Percentiles rank a stretch among this genome's conserved stretches.
Evolutionary conservation across 2,113 vertebrate genomes (phyloP).

Genomic region (Macaca nemestrina): DNA sequence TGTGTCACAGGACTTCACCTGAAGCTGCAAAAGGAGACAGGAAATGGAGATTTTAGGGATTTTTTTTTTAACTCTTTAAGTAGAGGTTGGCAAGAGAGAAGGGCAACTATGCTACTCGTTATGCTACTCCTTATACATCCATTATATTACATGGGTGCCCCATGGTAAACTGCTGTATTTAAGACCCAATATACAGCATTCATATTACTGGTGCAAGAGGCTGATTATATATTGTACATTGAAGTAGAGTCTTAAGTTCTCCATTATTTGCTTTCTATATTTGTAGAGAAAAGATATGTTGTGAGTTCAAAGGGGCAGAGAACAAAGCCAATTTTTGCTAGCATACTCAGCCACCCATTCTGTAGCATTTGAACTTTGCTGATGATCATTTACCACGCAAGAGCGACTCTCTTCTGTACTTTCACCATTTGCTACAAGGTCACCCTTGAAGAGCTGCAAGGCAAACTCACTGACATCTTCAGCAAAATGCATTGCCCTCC

Average conservation of each 20-base stretch:
- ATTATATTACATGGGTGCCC: not conserved
- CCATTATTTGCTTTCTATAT: conserved; percentile 62
- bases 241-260: conserved; percentile 43
- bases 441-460: conserved; percentile 75
- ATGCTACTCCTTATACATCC: not conserved
- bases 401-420: conserved; percentile 72
- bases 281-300: conserved; percentile 45
- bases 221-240: conserved; percentile 70
- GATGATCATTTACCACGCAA: conserved; percentile 71
- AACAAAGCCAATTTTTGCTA: conserved; percentile 60
- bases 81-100: not conserved
- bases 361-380: conserved; percentile 53
- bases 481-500: conserved; percentile 73
- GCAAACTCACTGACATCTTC: conserved; percentile 72
- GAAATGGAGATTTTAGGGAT: conserved; percentile 7
- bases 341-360: conserved; percentile 55
- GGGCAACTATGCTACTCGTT: not conserved
- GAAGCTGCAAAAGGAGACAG: conserved; percentile 13
- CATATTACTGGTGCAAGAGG: not conserved
- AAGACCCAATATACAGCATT: not conserved
- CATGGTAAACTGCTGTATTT: not conserved
- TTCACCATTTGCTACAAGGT: conserved; percentile 77
- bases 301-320: conserved; percentile 61
- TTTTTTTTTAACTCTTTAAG: not conserved
- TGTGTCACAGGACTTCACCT: not conserved